A percentile compares a stretch with the other conserved stretches of the same genome.
Conservation (phyloP, 2,888 invertebrate species). For the Venustoraphidia nigricollis region DNA sequence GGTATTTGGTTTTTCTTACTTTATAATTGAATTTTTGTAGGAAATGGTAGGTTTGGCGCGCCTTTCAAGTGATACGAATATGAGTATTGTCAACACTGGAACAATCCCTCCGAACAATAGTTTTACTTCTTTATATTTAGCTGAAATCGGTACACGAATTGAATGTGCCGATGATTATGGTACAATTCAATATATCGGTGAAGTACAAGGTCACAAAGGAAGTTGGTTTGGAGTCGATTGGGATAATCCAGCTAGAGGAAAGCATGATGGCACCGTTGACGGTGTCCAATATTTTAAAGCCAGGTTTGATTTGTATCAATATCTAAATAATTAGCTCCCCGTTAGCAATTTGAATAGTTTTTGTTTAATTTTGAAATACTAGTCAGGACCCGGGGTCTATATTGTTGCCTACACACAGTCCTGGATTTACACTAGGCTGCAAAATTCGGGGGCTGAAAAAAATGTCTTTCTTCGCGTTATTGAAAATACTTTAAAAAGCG, state of each 20-base stretch:
- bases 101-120: not conserved
- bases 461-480: too few species aligned
- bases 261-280: slow-evolving; percentile 79
- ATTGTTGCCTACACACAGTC: too few species aligned
- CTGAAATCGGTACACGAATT: slow-evolving; percentile 22
- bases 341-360: too few species aligned
- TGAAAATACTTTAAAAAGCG: too few species aligned
- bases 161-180: slow-evolving; percentile 28
- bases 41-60: not conserved
- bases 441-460: too few species aligned
- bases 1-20: too few species aligned
- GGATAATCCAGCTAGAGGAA: slow-evolving; percentile 80
- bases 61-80: not conserved
- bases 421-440: too few species aligned
- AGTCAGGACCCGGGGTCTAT: too few species aligned
- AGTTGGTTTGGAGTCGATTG: slow-evolving; percentile 93
- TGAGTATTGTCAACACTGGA: not conserved
- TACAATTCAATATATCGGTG: slow-evolving; percentile 63
- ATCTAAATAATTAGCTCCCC: not conserved
- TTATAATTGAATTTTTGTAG: not conserved
- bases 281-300: slow-evolving; percentile 69
- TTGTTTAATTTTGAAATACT: too few species aligned
- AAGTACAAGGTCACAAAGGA: slow-evolving; percentile 50
- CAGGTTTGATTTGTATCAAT: slow-evolving; percentile 25
- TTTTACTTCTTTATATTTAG: not conserved